Evolutionary conservation across 1,140 invertebrate genomes (phyloP).

Genomic region (Dryas iulia): DNA sequence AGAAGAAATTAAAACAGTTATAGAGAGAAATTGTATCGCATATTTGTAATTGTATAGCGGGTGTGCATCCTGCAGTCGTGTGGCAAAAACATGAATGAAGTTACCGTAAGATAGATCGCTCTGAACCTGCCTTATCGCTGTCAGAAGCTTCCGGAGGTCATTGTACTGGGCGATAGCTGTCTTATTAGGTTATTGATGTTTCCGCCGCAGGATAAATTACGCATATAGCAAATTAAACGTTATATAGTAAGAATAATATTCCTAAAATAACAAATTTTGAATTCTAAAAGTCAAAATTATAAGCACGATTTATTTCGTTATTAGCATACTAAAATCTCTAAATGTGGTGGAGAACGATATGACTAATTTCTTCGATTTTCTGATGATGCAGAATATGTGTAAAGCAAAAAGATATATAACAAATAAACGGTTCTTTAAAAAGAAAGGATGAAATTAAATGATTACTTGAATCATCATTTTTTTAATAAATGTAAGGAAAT

Average conservation of each 20-base stretch:
- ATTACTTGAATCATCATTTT: too few species aligned
- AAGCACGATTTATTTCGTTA: too few species aligned
- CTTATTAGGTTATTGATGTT: conserved; percentile 35
- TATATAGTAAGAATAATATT: not conserved
- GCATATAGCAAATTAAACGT: not conserved
- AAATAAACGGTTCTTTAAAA: too few species aligned
- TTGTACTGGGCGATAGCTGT: conserved; percentile 30
- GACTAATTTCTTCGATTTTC: too few species aligned
- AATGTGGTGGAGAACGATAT: too few species aligned
- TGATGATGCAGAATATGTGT: too few species aligned
- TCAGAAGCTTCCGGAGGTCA: conserved; percentile 46
- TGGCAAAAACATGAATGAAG: conserved; percentile 44
- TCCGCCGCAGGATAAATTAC: not conserved
- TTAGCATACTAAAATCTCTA: too few species aligned
- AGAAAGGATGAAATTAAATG: too few species aligned
- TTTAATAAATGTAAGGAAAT: too few species aligned
- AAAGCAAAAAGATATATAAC: too few species aligned
- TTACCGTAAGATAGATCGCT: conserved; percentile 48
- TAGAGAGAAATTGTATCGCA: conserved; percentile 30
- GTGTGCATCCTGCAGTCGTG: conserved; percentile 42
- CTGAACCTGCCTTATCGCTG: conserved; percentile 40
- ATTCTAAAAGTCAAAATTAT: too few species aligned
- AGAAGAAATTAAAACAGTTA: conserved; percentile 1
- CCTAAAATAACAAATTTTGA: too few species aligned
- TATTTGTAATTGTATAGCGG: conserved; percentile 45